Evolutionary conservation across 2,797 vertebrate genomes (phyloP).

Genomic region (Microhierax caerulescens): DNA sequence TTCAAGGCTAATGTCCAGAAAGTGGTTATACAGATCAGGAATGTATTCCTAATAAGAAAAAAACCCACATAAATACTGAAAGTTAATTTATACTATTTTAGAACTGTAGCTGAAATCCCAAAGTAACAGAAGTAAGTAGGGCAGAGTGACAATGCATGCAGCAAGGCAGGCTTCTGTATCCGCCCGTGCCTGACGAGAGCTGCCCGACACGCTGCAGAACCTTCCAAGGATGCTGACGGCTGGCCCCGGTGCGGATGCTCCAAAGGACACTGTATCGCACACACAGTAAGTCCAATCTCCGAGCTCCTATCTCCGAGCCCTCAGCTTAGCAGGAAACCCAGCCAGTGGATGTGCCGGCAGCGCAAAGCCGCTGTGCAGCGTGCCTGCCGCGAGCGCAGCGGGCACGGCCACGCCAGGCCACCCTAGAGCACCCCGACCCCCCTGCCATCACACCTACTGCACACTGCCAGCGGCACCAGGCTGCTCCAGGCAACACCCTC

Average conservation of each 20-base stretch:
- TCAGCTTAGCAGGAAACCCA: not conserved
- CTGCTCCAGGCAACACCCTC: rapidly evolving
- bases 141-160: not conserved
- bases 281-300: not conserved
- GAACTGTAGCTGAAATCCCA: not conserved
- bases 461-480: rapidly evolving
- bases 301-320: not conserved
- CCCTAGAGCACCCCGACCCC: rapidly evolving
- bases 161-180: not conserved
- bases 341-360: not conserved
- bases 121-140: not conserved
- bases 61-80: not conserved
- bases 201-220: not conserved
- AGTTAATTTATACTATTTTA: not conserved
- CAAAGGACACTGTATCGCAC: not conserved
- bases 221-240: not conserved
- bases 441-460: not conserved
- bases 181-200: not conserved
- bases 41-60: conserved; percentile 86
- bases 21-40: conserved; percentile 95
- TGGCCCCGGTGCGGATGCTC: not conserved
- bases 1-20: conserved; percentile 95
- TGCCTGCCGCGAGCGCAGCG: not conserved
- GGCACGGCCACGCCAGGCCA: not conserved
- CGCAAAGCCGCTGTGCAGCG: not conserved